phyloP scores from a whole-genome alignment of 37 sponge, comb jelly and placozoan genomes.

The Axinella damicornis region DNA sequence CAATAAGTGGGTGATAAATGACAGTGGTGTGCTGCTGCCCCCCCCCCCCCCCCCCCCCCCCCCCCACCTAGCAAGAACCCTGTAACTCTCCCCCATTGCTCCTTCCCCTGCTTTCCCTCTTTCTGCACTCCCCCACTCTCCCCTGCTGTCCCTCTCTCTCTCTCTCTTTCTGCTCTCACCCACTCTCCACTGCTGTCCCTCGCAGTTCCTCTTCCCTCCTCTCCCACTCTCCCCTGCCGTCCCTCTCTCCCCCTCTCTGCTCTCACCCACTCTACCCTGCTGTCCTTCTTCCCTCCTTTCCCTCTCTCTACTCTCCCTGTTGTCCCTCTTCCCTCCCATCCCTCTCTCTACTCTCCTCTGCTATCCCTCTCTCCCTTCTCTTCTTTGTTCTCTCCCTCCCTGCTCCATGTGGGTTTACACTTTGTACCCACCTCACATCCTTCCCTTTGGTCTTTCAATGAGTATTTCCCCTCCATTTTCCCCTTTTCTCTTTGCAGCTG shows the following conservation, averaged over 20 bases:
- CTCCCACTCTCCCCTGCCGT: no score
- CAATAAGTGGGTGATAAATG: no score
- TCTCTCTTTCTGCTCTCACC: neutral
- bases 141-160: neutral
- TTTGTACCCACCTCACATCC: no score
- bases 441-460: no score
- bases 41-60: no score
- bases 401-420: no score
- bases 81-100: neutral
- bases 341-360: neutral
- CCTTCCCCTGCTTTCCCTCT: neutral
- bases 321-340: neutral
- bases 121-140: neutral
- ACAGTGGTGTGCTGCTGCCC: no score
- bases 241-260: no score
- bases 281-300: neutral
- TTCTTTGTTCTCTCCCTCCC: no score
- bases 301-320: neutral
- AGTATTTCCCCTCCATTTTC: no score
- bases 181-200: neutral
- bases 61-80: neutral
- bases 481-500: slow-evolving; percentile 5
- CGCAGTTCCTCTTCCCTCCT: neutral
- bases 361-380: neutral
- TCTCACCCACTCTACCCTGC: no score